A percentile compares a stretch with the other conserved stretches of the same genome.
Evolutionary conservation across 2,113 vertebrate genomes (phyloP).

Genomic region (Etheostoma cragini): DNA sequence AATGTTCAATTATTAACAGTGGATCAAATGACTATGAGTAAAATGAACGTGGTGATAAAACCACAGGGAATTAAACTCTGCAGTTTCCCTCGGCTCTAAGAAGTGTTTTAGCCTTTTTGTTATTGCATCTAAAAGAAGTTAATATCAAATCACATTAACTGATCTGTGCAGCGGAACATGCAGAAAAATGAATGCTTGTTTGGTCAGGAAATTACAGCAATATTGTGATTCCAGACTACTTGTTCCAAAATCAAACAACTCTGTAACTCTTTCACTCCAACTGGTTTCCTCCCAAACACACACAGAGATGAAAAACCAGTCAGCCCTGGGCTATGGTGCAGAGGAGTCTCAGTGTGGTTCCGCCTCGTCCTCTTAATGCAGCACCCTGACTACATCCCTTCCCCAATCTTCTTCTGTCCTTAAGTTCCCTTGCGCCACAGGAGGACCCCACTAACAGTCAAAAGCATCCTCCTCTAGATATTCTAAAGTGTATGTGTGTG

Average conservation of each 20-base stretch:
- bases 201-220: not conserved
- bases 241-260: not conserved
- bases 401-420: conserved; percentile 1
- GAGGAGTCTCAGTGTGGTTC: conserved; percentile 25
- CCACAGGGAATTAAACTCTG: no score
- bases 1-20: not conserved
- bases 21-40: not conserved
- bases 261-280: not conserved
- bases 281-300: conserved; percentile 29
- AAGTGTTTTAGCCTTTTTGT: no score
- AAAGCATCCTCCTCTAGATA: not conserved
- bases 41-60: not conserved
- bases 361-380: conserved; percentile 30
- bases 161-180: not conserved
- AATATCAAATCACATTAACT: not conserved
- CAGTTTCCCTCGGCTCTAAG: no score
- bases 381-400: conserved; percentile 23
- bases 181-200: not conserved
- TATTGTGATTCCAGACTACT: not conserved
- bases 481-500: not conserved
- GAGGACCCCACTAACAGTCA: not conserved
- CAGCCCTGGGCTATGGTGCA: conserved; percentile 24
- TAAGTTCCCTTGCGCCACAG: not conserved
- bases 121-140: not conserved
- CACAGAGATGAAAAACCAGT: conserved; percentile 31